Conservation (phyloP, 2,113 vertebrate genomes). For the Lophius piscatorius region DNA sequence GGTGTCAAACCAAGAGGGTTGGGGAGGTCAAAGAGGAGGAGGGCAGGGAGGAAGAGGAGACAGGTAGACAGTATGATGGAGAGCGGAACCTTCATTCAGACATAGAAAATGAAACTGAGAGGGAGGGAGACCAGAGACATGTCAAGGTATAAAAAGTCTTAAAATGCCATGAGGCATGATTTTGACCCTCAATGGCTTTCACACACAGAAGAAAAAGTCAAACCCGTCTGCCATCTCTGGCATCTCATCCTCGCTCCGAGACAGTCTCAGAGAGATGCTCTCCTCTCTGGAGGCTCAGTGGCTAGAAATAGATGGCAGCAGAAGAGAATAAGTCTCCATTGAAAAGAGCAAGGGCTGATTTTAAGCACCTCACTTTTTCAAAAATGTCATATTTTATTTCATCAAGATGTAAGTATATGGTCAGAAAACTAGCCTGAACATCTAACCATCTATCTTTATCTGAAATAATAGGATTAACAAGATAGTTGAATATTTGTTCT, state of each 20-base stretch:
- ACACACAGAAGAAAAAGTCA: conserved; percentile 25
- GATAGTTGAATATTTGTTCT: conserved; percentile 4
- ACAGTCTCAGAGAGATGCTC: conserved; percentile 26
- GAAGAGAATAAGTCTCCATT: conserved; percentile 33
- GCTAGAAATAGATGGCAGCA: conserved; percentile 43
- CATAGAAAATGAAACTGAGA: conserved; percentile 2
- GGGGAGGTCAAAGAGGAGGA: conserved; percentile 4
- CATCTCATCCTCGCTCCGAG: conserved; percentile 46
- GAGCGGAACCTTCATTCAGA: conserved; percentile 45
- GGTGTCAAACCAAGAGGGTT: conserved; percentile 1
- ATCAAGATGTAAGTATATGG: conserved; percentile 9
- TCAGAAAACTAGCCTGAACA: conserved; percentile 12
- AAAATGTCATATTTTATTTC: conserved; percentile 16
- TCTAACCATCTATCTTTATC: background rate
- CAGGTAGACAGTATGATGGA: conserved; percentile 11
- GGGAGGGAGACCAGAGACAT: conserved; percentile 44
- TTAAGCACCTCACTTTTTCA: conserved; percentile 43
- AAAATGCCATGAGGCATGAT: conserved; percentile 48
- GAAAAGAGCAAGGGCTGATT: conserved; percentile 49
- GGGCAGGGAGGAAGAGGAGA: conserved; percentile 9
- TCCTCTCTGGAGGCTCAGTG: conserved; percentile 47
- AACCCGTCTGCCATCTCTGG: conserved; percentile 49
- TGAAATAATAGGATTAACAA: background rate
- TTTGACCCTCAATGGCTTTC: conserved; percentile 27
- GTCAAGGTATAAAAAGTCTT: conserved; percentile 44